Conservation (phyloP, 2,113 vertebrate genomes). For the Actenoides hombroni region DNA sequence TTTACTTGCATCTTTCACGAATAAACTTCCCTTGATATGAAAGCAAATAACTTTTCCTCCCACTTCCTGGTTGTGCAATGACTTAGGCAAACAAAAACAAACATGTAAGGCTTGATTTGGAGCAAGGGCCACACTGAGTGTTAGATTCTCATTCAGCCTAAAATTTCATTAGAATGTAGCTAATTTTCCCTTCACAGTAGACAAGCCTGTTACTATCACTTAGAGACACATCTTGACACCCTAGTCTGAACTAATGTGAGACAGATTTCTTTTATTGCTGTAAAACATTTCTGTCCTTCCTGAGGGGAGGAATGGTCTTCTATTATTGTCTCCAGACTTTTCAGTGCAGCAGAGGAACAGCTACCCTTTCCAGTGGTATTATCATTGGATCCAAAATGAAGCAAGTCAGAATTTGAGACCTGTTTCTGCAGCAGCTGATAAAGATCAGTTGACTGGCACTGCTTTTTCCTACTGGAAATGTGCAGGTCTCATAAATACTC, state of each 20-base stretch:
- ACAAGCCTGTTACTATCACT: background rate
- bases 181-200: background rate
- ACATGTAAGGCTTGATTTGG: background rate
- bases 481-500: background rate
- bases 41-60: conserved; percentile 50
- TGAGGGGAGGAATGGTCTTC: background rate
- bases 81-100: conserved; percentile 40
- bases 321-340: background rate
- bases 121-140: background rate
- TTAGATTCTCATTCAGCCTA: background rate
- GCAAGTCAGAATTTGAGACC: background rate
- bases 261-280: background rate
- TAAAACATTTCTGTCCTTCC: background rate
- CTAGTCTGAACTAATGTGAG: background rate
- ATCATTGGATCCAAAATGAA: background rate
- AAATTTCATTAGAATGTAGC: background rate
- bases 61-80: conserved; percentile 32
- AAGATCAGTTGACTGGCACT: background rate
- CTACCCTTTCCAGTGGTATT: background rate
- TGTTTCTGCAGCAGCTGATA: background rate
- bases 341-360: background rate
- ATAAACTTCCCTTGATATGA: conserved; percentile 34
- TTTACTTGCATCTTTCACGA: conserved; percentile 31
- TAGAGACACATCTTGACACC: background rate
- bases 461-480: background rate